Evolutionary conservation across 30 jellyfish, hydroid and myxozoan genomes (phyloP).

Genomic region (Sanderia malayensis): DNA sequence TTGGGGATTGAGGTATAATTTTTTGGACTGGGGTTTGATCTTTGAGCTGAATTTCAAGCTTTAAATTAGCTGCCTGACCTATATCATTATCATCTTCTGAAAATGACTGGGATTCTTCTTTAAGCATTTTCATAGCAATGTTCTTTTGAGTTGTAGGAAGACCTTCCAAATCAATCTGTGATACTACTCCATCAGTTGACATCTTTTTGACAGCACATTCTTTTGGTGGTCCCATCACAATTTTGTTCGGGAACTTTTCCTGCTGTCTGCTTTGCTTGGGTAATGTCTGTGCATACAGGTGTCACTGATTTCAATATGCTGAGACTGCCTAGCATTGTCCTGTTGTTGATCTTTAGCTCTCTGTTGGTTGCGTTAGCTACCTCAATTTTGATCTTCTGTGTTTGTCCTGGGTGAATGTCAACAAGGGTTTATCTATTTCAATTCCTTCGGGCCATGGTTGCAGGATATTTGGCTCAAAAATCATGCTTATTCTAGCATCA

Average conservation of each 20-base stretch:
- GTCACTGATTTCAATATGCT: not conserved
- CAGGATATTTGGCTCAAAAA: too few species aligned
- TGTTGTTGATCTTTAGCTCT: not conserved
- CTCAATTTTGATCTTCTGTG: not conserved
- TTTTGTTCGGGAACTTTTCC: not conserved
- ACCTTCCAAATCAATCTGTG: slow-evolving; percentile 1
- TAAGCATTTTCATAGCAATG: not conserved
- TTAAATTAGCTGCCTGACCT: slow-evolving; percentile 1
- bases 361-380: not conserved
- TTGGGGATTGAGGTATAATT: not conserved
- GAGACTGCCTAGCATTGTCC: not conserved
- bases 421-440: not conserved
- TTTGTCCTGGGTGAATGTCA: not conserved
- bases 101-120: not conserved
- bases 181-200: not conserved
- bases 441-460: too few species aligned
- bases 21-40: not conserved
- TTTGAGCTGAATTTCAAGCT: not conserved
- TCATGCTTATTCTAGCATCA: too few species aligned
- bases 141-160: not conserved
- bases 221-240: not conserved
- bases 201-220: not conserved
- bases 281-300: not conserved
- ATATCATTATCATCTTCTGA: not conserved
- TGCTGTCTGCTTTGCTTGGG: not conserved